phyloP scores from a whole-genome alignment of 2,797 vertebrate species.

The Periophthalmus magnuspinnatus region DNA sequence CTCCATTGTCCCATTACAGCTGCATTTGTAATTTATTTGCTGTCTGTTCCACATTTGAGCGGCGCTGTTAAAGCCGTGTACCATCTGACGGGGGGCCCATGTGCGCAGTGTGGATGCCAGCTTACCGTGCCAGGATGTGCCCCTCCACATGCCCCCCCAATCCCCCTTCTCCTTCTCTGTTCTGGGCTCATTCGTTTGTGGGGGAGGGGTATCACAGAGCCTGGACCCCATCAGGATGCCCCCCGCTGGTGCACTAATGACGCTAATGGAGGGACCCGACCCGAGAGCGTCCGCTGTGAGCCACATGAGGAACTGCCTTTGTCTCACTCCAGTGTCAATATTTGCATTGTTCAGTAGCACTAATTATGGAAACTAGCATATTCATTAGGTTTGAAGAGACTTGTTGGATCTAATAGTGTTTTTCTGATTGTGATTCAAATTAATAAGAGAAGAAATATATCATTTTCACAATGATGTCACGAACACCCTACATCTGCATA shows the following conservation, averaged over 20 bases:
- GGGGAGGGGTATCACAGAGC: conserved; percentile 50
- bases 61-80: conserved; percentile 38
- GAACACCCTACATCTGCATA: too few species aligned
- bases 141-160: conserved; percentile 48
- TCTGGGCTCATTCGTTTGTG: conserved; percentile 12
- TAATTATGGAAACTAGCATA: not conserved
- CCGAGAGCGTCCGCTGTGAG: conserved; percentile 51
- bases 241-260: conserved; percentile 70
- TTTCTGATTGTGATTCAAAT: not conserved
- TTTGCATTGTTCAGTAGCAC: not conserved
- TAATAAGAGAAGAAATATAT: too few species aligned
- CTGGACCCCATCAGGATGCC: conserved; percentile 69
- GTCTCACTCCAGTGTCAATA: conserved; percentile 43
- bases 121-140: conserved; percentile 54
- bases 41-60: conserved; percentile 20
- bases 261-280: conserved; percentile 59
- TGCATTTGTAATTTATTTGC: not conserved
- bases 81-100: conserved; percentile 58
- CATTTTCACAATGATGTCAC: too few species aligned
- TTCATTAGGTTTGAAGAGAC: not conserved
- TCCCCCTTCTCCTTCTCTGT: not conserved
- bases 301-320: conserved; percentile 57
- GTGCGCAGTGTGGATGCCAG: conserved; percentile 65
- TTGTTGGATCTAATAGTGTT: not conserved
- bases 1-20: not conserved